phyloP scores from a whole-genome alignment of 2,113 vertebrate genomes.

The Gila orcuttii region DNA sequence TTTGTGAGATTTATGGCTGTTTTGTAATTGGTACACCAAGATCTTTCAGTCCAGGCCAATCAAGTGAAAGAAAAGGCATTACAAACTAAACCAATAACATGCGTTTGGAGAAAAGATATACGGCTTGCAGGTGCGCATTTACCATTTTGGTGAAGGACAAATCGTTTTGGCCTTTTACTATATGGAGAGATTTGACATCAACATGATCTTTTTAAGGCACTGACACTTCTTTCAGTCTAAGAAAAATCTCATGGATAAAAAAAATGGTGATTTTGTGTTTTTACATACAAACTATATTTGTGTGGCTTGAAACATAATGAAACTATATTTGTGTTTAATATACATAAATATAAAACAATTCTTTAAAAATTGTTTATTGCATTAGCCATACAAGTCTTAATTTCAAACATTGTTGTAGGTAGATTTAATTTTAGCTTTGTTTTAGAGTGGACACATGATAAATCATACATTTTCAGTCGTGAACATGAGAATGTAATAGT shows the following conservation, averaged over 20 bases:
- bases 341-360: neutral
- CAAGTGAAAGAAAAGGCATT: conserved; percentile 2
- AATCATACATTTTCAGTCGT: neutral
- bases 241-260: neutral
- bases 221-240: no score
- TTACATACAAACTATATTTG: neutral
- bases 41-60: neutral
- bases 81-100: neutral
- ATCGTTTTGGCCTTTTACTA: neutral
- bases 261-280: neutral
- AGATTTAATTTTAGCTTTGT: neutral
- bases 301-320: neutral
- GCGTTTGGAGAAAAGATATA: neutral
- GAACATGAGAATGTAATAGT: neutral
- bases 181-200: neutral
- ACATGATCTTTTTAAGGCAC: neutral
- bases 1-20: conserved; percentile 24
- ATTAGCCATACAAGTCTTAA: neutral
- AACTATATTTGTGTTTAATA: no score
- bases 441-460: neutral
- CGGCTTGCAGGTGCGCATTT: neutral
- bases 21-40: conserved; percentile 15
- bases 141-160: neutral
- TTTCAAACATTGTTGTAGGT: neutral
- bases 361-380: neutral